Evolutionary conservation across 2,113 vertebrate genomes (phyloP).

Genomic region (Strigops habroptila): DNA sequence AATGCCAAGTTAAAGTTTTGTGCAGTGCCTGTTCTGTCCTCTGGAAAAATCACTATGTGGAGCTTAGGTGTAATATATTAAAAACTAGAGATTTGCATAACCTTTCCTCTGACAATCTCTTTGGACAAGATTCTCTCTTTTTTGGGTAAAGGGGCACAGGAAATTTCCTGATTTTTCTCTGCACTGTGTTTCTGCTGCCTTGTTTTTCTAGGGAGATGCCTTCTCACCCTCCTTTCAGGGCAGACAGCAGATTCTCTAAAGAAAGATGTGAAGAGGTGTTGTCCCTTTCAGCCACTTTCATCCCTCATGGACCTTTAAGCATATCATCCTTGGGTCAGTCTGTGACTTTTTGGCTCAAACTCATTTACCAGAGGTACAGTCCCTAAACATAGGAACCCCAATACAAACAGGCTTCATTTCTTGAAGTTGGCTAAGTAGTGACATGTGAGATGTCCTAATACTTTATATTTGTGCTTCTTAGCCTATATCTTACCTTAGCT

Average conservation of each 20-base stretch:
- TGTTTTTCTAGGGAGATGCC: background rate
- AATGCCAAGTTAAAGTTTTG: background rate
- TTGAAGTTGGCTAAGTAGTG: background rate
- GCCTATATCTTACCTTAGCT: background rate
- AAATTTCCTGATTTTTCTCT: background rate
- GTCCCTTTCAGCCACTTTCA: background rate
- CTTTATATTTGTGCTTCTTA: background rate
- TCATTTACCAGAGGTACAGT: background rate
- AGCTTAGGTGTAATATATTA: background rate
- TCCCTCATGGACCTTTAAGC: background rate
- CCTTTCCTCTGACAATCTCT: background rate
- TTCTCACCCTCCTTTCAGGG: background rate
- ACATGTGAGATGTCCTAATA: background rate
- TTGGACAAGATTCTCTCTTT: background rate
- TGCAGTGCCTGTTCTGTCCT: background rate
- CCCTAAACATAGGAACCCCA: background rate
- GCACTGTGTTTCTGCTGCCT: background rate
- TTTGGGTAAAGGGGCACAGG: background rate
- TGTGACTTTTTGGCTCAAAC: background rate
- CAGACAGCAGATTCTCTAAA: background rate
- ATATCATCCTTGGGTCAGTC: background rate
- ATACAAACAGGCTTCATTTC: background rate
- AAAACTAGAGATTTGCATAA: background rate
- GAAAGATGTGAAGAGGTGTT: background rate
- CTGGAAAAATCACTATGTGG: background rate